Conservation (phyloP, 2,797 vertebrate genomes). For the Arremon aurantiirostris region DNA sequence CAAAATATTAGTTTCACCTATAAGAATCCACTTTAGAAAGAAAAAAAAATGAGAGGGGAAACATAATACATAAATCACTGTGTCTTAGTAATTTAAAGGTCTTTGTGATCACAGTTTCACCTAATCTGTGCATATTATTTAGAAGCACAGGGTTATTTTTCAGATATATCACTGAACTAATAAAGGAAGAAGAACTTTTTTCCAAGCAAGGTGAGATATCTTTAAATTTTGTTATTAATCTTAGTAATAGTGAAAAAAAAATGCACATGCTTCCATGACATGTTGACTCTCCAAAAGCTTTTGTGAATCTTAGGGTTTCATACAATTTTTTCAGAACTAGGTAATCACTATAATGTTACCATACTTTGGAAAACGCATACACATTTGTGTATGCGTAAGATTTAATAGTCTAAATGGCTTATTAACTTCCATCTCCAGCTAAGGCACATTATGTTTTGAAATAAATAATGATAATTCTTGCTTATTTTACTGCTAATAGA, state of each 20-base stretch:
- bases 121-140: background rate
- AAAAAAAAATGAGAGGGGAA: background rate
- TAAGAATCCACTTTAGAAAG: background rate
- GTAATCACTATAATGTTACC: slow-evolving; percentile 1
- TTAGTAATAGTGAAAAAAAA: background rate
- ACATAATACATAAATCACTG: background rate
- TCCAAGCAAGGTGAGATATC: background rate
- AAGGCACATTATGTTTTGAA: slow-evolving; percentile 13
- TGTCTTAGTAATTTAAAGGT: background rate
- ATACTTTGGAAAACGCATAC: background rate
- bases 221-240: background rate
- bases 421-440: slow-evolving; percentile 21
- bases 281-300: background rate
- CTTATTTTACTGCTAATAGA: background rate
- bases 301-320: background rate
- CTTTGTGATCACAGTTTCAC: background rate
- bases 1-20: background rate
- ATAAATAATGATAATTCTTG: background rate
- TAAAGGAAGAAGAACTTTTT: background rate
- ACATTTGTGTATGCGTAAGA: background rate
- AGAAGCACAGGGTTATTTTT: background rate
- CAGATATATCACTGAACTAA: background rate
- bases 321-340: slow-evolving; percentile 13
- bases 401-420: slow-evolving; percentile 2
- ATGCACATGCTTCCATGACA: background rate